Evolutionary conservation across 1,140 invertebrate genomes (phyloP).

Genomic region (Drosophila baimaii): DNA sequence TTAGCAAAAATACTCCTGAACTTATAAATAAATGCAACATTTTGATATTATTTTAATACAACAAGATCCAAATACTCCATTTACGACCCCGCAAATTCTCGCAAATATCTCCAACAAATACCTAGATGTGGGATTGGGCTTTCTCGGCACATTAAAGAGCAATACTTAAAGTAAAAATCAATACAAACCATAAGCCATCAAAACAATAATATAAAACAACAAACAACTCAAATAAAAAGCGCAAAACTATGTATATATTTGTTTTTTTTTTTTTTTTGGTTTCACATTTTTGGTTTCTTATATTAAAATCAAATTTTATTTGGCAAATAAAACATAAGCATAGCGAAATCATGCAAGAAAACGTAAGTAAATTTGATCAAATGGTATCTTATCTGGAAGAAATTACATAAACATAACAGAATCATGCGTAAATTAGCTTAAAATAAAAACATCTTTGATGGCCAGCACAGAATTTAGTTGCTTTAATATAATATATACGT

Average conservation of each 20-base stretch:
- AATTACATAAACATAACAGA: slow-evolving; percentile 21
- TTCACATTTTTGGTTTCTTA: slow-evolving; percentile 35
- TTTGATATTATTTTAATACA: not conserved
- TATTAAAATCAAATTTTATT: slow-evolving; percentile 20
- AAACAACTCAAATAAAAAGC: slow-evolving; percentile 37
- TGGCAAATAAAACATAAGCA: slow-evolving; percentile 29
- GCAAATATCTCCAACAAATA: not conserved
- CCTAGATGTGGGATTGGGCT: too few relatives aligned
- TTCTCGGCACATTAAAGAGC: too few relatives aligned
- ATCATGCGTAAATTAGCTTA: slow-evolving; percentile 34
- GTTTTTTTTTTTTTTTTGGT: slow-evolving; percentile 4
- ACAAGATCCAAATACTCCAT: too few relatives aligned
- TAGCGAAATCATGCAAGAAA: slow-evolving; percentile 34
- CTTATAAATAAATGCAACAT: not conserved
- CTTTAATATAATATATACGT: slow-evolving; percentile 52
- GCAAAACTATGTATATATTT: slow-evolving; percentile 18
- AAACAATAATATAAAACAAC: slow-evolving; percentile 36
- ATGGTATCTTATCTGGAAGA: not conserved
- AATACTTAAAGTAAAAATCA: slow-evolving; percentile 25
- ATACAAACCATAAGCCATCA: slow-evolving; percentile 42
- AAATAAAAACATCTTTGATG: slow-evolving; percentile 15
- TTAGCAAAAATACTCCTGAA: not conserved
- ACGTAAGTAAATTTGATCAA: slow-evolving; percentile 7
- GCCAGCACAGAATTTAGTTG: slow-evolving; percentile 6
- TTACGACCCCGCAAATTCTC: not conserved